Conservation (phyloP, 2,113 vertebrate genomes). For the Corythornis vintsioides region DNA sequence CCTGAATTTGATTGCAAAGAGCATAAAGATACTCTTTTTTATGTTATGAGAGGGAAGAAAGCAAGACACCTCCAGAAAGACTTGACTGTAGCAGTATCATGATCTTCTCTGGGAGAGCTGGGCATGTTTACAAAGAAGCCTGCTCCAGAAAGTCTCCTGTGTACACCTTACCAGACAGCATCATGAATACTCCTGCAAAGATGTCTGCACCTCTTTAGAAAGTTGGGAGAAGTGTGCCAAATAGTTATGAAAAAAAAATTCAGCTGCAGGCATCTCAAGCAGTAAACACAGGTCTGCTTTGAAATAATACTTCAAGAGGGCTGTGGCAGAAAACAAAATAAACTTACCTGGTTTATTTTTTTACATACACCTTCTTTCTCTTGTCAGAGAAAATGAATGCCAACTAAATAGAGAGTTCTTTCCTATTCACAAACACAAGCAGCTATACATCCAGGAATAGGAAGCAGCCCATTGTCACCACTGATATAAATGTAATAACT, state of each 20-base stretch:
- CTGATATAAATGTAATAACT: slow-evolving; percentile 31
- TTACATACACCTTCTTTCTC: neutral
- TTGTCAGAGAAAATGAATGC: neutral
- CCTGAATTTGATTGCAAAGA: neutral
- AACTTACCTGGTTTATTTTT: neutral
- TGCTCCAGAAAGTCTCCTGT: neutral
- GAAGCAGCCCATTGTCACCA: neutral
- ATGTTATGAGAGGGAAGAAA: neutral
- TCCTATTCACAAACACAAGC: neutral
- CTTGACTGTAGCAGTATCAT: neutral
- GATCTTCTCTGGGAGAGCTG: neutral
- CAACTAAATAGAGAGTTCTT: neutral
- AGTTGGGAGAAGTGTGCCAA: neutral
- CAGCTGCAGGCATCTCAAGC: neutral
- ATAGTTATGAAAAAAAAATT: neutral
- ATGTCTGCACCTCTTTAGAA: neutral
- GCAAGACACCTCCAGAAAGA: neutral
- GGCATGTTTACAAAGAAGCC: neutral
- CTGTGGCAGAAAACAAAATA: neutral
- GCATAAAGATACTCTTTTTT: neutral
- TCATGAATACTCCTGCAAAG: slow-evolving; percentile 15
- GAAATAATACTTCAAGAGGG: neutral
- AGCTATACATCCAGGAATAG: neutral
- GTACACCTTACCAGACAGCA: neutral
- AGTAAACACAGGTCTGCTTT: neutral